phyloP scores from a whole-genome alignment of 2,113 vertebrate species.

The Gopherus flavomarginatus region DNA sequence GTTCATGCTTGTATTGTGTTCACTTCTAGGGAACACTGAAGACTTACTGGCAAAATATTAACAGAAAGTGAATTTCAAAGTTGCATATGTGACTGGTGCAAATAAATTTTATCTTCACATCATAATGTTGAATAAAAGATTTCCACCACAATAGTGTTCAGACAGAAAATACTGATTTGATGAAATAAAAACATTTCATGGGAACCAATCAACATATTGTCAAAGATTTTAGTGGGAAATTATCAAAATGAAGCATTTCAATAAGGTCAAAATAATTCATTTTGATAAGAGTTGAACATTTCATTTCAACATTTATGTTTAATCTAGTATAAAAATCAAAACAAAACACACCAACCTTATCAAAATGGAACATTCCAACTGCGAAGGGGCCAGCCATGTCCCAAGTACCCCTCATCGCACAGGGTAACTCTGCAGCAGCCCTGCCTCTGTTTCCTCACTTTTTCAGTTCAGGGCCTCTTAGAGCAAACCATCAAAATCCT shows the following conservation, averaged over 20 bases:
- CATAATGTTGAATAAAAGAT: neutral
- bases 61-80: neutral
- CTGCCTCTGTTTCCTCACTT: neutral
- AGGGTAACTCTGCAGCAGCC: neutral
- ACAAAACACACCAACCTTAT: neutral
- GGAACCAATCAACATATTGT: neutral
- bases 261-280: neutral
- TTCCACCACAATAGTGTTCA: neutral
- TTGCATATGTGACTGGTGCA: neutral
- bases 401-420: neutral
- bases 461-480: neutral
- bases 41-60: neutral
- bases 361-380: neutral
- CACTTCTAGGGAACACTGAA: neutral
- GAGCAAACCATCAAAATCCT: neutral
- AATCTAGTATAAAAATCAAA: neutral
- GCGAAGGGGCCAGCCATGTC: neutral
- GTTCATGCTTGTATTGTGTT: neutral
- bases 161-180: neutral
- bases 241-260: neutral
- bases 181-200: neutral
- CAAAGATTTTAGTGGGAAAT: neutral
- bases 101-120: neutral
- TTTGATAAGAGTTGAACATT: neutral
- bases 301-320: neutral